Evolutionary conservation across 2,888 invertebrate species (phyloP).

Genomic region (Phymatocera aterrima): DNA sequence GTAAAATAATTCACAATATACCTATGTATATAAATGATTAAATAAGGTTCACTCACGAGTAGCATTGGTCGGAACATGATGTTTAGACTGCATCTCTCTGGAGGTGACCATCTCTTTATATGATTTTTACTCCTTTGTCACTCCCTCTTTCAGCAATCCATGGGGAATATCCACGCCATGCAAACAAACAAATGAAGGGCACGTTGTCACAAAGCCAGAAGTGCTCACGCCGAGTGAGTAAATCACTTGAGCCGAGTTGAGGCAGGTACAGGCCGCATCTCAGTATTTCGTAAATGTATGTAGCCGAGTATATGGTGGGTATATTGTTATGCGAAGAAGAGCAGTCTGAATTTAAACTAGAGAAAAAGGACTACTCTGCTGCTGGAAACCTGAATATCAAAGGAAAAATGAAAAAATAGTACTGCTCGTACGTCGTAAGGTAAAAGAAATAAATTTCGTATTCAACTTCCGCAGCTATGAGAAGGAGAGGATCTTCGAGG

Average conservation of each 20-base stretch:
- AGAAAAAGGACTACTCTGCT: not conserved
- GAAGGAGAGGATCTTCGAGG: not conserved
- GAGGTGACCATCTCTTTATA: constrained; percentile 12
- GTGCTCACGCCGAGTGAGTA: not conserved
- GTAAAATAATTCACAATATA: not conserved
- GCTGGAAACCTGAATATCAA: not conserved
- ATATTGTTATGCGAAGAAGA: not conserved
- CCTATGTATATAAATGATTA: not conserved
- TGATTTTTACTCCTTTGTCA: not conserved
- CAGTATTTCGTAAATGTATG: not conserved
- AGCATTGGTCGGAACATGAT: constrained; percentile 35
- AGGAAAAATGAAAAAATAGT: not conserved
- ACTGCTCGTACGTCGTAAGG: not conserved
- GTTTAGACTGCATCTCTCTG: not conserved
- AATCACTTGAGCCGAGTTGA: not conserved
- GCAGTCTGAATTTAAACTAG: not conserved
- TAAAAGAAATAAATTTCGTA: not conserved
- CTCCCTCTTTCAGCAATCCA: constrained; percentile 28
- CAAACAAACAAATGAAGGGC: not conserved
- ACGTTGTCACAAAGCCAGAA: not conserved
- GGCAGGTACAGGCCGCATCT: not conserved
- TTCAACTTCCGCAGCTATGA: not conserved
- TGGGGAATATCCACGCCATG: constrained; percentile 8
- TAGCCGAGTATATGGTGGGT: not conserved
- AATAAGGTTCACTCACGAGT: constrained; percentile 19